These are phyloP conservation scores for Cyanoderma ruficeps DNA, from an alignment of 2,113 vertebrate genomes.

Conservation along the genomic window DNA sequence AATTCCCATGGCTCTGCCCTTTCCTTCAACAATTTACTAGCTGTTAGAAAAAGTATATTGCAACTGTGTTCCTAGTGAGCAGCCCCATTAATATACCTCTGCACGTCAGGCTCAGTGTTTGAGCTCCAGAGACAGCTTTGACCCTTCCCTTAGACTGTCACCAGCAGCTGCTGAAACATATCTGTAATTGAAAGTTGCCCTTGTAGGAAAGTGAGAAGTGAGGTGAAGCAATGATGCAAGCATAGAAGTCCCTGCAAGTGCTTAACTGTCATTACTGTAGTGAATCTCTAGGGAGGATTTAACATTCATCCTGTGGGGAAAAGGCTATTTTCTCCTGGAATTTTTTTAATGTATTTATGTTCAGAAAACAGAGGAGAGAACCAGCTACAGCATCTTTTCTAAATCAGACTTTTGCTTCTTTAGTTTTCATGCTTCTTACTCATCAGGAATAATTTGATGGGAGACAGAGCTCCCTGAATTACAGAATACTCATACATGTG, in stretches of 20 bases:
- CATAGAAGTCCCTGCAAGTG: neutral
- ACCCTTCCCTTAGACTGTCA: slow-evolving; percentile 3
- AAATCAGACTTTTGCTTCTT: neutral
- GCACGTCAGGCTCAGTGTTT: neutral
- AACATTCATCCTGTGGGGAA: neutral
- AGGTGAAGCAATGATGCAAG: neutral
- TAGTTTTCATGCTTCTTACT: neutral
- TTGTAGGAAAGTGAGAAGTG: neutral
- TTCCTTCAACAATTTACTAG: neutral
- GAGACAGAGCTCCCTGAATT: neutral
- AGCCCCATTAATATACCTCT: neutral
- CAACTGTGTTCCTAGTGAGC: neutral
- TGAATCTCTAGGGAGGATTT: slow-evolving; percentile 1
- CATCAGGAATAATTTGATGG: neutral
- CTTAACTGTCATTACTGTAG: neutral
- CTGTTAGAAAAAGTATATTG: neutral
- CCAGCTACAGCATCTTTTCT: neutral
- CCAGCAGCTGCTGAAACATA: neutral
- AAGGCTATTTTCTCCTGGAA: neutral
- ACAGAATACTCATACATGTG: neutral
- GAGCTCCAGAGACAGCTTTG: neutral
- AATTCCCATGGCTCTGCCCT: neutral
- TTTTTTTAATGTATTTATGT: neutral
- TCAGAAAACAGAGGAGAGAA: neutral
- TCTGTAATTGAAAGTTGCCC: slow-evolving; percentile 30